Percentiles rank a stretch among this genome's conserved stretches.
These are phyloP conservation scores for Nesogale talazaci DNA, from an alignment of 2,113 vertebrate species.

Conservation along the genomic window DNA sequence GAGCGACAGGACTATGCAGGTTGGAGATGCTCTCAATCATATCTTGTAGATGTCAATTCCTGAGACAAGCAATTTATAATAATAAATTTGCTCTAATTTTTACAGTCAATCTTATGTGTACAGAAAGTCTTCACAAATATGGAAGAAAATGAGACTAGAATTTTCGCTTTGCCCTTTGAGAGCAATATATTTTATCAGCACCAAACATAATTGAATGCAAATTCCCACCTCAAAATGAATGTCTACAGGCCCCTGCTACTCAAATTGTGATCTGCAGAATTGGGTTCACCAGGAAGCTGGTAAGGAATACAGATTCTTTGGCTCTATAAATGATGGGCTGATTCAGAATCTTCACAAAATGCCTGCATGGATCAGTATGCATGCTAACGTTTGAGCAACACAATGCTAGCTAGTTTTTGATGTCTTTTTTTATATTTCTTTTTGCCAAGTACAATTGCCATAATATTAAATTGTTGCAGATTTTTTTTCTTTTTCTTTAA, in stretches of 20 bases:
- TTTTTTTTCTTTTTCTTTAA: too few species aligned
- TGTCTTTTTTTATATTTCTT: not conserved
- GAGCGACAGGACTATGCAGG: too few species aligned
- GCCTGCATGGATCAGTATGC: not conserved
- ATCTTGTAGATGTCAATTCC: too few species aligned
- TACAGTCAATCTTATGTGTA: not conserved
- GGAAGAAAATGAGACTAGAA: not conserved
- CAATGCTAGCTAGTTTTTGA: not conserved
- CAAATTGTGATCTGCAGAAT: not conserved
- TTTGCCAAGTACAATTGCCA: not conserved
- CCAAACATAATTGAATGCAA: not conserved
- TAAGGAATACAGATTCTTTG: not conserved
- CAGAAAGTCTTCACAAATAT: not conserved
- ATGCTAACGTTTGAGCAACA: not conserved
- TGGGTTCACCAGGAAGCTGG: not conserved
- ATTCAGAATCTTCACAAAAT: not conserved
- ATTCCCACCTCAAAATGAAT: not conserved
- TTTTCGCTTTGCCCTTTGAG: not conserved
- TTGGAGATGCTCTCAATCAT: too few species aligned
- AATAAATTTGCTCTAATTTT: not conserved
- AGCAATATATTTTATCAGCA: not conserved
- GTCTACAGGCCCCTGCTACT: not conserved
- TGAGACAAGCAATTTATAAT: too few species aligned
- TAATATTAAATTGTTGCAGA: not conserved
- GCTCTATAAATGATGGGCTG: not conserved